Evolutionary conservation across 2,797 vertebrate species (phyloP), one percentile per base, ranked within the genome.

Genomic region (Botia almorhae): DNA sequence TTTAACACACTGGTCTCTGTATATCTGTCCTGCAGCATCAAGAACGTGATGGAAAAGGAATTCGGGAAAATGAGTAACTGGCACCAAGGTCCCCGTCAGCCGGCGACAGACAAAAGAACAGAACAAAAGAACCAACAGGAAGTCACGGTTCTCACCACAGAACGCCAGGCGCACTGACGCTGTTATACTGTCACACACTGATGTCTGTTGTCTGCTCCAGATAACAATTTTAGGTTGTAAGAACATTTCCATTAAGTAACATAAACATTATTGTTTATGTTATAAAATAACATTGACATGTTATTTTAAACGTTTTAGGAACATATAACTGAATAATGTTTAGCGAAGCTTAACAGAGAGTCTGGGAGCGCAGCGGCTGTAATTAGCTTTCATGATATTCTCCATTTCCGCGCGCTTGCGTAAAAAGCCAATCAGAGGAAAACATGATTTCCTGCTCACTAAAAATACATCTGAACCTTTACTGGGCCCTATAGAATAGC

Each of bases 391-490:
- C 90, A 79, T 76, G 81, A 85, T 82, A 83, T 83, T 2, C 90
- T 86, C 84, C 81, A 56, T 88, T 65, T 86, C 91, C 85, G 63
- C 21, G 77, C 86, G 87, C 89, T 91, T 93, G 85, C 80, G 83
- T 90, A 88, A 83, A 91, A 90, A 74, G 82, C 72, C 43, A 65
- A 87, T 21, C 0, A 67, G 74, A 89, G 93, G 94, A 94, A 94
- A 87, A 89, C 61, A 89, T 76, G 85, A 89, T 89, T 94, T 94
- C 94, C 94, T 94, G 92, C 8, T 33, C 0, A 23, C 89, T 92
- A 92, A 92, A 91, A 89, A 91, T 93, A 93, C 78, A 39, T 16
- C 16, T 86, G 13, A 17, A 78, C 21, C 74, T 73, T 69, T 65
- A 13, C 56, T 51, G 3, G 76, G 53, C 50, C 33, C 51, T 39